These are phyloP conservation scores for Glomeris marginata DNA, from an alignment of 2,888 invertebrate species.

Conservation along the genomic window DNA sequence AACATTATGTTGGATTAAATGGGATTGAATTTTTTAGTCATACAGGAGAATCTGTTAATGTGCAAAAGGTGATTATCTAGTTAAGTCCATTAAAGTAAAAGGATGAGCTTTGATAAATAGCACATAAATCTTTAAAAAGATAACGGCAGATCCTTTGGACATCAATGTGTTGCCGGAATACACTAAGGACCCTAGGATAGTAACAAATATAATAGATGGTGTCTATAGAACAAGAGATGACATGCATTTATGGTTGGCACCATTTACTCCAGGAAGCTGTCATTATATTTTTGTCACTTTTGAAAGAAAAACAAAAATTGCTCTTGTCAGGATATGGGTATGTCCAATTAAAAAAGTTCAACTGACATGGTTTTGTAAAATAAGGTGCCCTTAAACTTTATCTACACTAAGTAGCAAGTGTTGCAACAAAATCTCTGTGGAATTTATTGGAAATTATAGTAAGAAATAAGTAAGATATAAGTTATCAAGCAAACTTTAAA, in stretches of 20 bases:
- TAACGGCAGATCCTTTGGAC: slow-evolving; percentile 40
- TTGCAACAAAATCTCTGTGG: too few relatives aligned
- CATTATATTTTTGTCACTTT: slow-evolving; percentile 45
- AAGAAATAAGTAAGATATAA: too few relatives aligned
- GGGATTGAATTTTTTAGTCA: slow-evolving; percentile 58
- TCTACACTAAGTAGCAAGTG: neutral
- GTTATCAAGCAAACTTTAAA: too few relatives aligned
- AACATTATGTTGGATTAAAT: slow-evolving; percentile 59
- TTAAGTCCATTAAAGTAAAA: slow-evolving; percentile 28
- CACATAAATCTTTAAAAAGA: too few relatives aligned
- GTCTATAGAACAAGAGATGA: slow-evolving; percentile 59
- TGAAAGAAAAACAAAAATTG: slow-evolving; percentile 38
- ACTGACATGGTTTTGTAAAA: neutral
- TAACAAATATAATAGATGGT: slow-evolving; percentile 51
- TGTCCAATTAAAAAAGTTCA: neutral
- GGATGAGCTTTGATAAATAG: slow-evolving; percentile 2
- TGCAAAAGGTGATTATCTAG: too few relatives aligned
- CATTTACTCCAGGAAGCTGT: slow-evolving; percentile 43
- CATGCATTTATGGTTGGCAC: slow-evolving; percentile 57
- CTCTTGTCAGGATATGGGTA: slow-evolving; percentile 56
- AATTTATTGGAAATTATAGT: too few relatives aligned
- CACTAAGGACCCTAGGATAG: slow-evolving; percentile 43
- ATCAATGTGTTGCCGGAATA: slow-evolving; percentile 51
- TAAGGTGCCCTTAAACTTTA: neutral
- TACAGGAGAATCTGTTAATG: slow-evolving; percentile 41